Conservation (phyloP, 1,140 invertebrate genomes). For the Drosophila miranda region DNA sequence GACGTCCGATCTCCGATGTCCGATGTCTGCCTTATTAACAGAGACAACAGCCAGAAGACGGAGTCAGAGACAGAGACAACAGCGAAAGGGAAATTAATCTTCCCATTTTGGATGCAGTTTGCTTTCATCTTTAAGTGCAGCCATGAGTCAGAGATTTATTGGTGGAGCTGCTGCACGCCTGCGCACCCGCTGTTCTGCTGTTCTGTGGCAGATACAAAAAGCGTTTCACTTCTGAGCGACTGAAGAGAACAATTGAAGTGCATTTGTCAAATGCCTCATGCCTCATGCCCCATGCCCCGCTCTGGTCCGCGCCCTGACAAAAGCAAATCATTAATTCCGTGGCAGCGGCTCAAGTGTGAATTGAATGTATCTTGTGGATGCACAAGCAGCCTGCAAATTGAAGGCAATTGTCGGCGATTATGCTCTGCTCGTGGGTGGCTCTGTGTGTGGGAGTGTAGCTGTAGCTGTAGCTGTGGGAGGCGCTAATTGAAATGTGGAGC, state of each 20-base stretch:
- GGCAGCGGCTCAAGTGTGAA: conserved; percentile 21
- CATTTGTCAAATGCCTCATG: conserved; percentile 58
- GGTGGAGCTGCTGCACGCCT: background rate
- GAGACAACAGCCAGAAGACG: conserved; percentile 29
- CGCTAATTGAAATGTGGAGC: conserved; percentile 69
- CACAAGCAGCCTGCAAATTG: conserved; percentile 47
- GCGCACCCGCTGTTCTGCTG: conserved; percentile 20
- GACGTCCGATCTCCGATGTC: no score
- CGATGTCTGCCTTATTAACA: conserved; percentile 51
- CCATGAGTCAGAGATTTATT: conserved; percentile 56
- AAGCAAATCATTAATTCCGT: conserved; percentile 54
- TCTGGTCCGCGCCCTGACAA: conserved; percentile 31
- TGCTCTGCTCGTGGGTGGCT: conserved; percentile 21
- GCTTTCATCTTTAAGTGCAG: conserved; percentile 18
- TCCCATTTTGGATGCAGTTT: conserved; percentile 39
- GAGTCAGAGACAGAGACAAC: conserved; percentile 16
- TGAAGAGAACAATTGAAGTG: conserved; percentile 68
- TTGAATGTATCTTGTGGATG: conserved; percentile 47
- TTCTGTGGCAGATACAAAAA: conserved; percentile 18
- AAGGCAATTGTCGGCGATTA: conserved; percentile 65
- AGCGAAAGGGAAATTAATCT: conserved; percentile 55
- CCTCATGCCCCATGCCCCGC: background rate
- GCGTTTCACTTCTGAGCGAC: conserved; percentile 36
- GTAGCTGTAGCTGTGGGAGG: conserved; percentile 24
- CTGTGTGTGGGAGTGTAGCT: conserved; percentile 2